These are phyloP conservation scores for Heliconius ethilla DNA, from an alignment of 2,888 invertebrate species.

Conservation along the genomic window DNA sequence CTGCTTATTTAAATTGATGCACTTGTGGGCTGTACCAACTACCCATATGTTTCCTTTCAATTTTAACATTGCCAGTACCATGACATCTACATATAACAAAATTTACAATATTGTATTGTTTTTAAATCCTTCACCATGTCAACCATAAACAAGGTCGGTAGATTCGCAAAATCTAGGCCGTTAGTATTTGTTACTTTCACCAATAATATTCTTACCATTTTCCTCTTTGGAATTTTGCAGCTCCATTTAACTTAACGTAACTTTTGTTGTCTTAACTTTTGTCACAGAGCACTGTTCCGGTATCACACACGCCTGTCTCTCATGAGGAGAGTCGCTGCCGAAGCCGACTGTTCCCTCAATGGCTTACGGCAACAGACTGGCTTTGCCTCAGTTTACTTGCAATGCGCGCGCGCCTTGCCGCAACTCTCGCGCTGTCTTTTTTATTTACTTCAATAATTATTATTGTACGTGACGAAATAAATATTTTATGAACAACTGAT, in stretches of 20 bases:
- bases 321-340: slow-evolving; percentile 39
- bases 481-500: slow-evolving; percentile 24
- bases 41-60: neutral
- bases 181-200: slow-evolving; percentile 55
- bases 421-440: slow-evolving; percentile 47
- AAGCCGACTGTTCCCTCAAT: slow-evolving; percentile 42
- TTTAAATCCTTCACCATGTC: slow-evolving; percentile 25
- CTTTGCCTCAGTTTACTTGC: slow-evolving; percentile 35
- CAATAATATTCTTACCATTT: slow-evolving; percentile 52
- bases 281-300: slow-evolving; percentile 40
- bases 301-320: slow-evolving; percentile 43
- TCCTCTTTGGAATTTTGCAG: slow-evolving; percentile 53
- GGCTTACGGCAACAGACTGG: slow-evolving; percentile 52
- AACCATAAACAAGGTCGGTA: slow-evolving; percentile 35
- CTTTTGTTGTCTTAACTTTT: slow-evolving; percentile 35
- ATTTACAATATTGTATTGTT: neutral
- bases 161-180: slow-evolving; percentile 46
- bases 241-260: slow-evolving; percentile 60
- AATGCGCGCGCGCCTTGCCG: slow-evolving; percentile 51
- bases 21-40: neutral
- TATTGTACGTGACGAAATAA: slow-evolving; percentile 42
- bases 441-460: slow-evolving; percentile 40
- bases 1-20: neutral
- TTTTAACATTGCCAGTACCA: neutral
- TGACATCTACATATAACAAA: neutral